Conservation (phyloP, 2,888 invertebrate species). For the Rhingia rostrata region DNA sequence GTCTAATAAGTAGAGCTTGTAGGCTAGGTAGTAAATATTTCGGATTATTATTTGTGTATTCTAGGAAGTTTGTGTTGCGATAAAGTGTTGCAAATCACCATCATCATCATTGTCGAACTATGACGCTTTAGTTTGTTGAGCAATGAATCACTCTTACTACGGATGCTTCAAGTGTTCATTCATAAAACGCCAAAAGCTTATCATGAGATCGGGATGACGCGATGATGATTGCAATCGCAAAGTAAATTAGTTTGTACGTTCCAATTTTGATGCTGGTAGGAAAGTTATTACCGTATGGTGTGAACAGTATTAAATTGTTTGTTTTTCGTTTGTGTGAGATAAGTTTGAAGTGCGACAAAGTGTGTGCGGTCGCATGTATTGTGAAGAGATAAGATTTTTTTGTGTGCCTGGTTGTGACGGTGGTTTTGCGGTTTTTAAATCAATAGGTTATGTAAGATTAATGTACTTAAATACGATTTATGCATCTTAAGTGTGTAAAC, state of each 20-base stretch:
- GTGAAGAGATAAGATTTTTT: no score
- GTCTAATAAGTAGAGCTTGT: background rate
- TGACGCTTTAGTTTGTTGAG: constrained; percentile 45
- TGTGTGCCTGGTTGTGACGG: background rate
- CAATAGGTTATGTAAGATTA: no score
- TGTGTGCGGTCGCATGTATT: background rate
- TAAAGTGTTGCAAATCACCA: constrained; percentile 1
- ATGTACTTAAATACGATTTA: no score
- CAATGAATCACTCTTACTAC: constrained; percentile 62
- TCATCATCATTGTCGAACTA: constrained; percentile 24
- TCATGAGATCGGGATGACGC: constrained; percentile 32
- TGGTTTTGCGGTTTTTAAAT: background rate
- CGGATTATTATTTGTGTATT: constrained; percentile 24
- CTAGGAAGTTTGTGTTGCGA: constrained; percentile 37
- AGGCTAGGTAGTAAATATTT: background rate
- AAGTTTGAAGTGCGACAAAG: background rate
- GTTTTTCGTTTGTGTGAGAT: constrained; percentile 1
- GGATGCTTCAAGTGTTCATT: constrained; percentile 60
- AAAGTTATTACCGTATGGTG: constrained; percentile 14
- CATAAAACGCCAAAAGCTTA: constrained; percentile 52
- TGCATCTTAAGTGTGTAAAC: no score
- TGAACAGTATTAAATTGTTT: constrained; percentile 12
- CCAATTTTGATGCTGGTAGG: constrained; percentile 1
- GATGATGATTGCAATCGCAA: constrained; percentile 27
- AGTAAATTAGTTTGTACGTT: constrained; percentile 39